phyloP scores from a whole-genome alignment of 2,888 invertebrate species.

The Drosophila anceps region DNA sequence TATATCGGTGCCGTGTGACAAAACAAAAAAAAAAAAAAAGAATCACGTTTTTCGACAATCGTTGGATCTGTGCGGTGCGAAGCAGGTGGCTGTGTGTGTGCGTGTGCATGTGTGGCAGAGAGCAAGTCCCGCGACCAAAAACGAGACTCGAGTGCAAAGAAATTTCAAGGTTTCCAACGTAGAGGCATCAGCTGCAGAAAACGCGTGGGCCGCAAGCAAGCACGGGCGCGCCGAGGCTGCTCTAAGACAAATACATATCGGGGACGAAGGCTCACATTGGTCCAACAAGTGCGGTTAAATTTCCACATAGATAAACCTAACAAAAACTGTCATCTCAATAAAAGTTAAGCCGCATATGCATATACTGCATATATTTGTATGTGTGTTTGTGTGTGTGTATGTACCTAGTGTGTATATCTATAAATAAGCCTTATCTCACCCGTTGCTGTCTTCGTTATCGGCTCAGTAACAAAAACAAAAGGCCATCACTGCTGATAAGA shows the following conservation, averaged over 20 bases:
- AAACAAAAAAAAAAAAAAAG: conserved; percentile 36
- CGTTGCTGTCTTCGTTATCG: conserved; percentile 42
- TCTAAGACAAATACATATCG: conserved; percentile 26
- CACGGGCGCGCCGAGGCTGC: conserved; percentile 24
- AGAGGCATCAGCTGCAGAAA: conserved; percentile 32
- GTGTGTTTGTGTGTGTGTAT: background rate
- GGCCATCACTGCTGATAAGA: conserved; percentile 57
- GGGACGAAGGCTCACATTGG: conserved; percentile 23
- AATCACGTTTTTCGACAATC: conserved; percentile 75
- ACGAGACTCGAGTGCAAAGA: conserved; percentile 56
- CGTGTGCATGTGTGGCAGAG: conserved; percentile 29
- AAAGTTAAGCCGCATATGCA: conserved; percentile 23
- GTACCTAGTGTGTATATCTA: conserved; percentile 13
- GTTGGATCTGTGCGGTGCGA: conserved; percentile 15
- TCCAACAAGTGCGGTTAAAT: conserved; percentile 43
- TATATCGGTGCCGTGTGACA: conserved; percentile 49
- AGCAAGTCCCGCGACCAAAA: conserved; percentile 46
- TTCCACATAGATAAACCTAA: conserved; percentile 27
- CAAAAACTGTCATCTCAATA: conserved; percentile 5
- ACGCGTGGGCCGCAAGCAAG: conserved; percentile 35
- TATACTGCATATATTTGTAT: background rate
- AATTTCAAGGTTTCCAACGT: conserved; percentile 66
- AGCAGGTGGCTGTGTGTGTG: conserved; percentile 17
- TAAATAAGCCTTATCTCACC: conserved; percentile 41
- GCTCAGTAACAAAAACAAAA: conserved; percentile 45